A percentile compares a stretch with the other conserved stretches of the same genome.
Evolutionary conservation across 2,888 invertebrate species (phyloP).

Genomic region (Calameuta idolon): DNA sequence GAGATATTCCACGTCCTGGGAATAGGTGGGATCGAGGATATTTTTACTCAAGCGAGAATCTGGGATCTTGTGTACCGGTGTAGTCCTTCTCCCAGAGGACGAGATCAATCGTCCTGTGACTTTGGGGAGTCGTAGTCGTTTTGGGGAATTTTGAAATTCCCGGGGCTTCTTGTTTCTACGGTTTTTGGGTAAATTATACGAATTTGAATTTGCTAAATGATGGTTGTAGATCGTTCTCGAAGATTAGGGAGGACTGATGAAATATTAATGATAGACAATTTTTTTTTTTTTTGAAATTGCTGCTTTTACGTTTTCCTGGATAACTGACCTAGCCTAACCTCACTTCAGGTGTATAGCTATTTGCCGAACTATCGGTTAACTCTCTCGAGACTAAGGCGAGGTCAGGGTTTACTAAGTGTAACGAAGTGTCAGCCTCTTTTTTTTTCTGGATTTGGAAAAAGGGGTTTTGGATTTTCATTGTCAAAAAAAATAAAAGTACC

Average conservation of each 20-base stretch:
- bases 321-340: background rate
- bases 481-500: background rate
- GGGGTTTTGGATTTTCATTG: constrained; percentile 1
- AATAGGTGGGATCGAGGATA: constrained; percentile 5
- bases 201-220: background rate
- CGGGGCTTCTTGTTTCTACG: background rate
- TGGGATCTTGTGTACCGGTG: background rate
- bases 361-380: background rate
- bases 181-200: background rate
- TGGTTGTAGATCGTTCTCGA: background rate
- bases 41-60: background rate
- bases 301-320: background rate
- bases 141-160: background rate
- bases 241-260: background rate
- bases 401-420: background rate
- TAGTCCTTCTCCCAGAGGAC: background rate
- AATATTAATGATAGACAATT: background rate
- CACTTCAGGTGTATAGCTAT: background rate
- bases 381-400: background rate
- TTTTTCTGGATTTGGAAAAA: background rate
- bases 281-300: background rate
- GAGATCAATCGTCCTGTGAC: background rate
- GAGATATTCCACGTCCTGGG: constrained; percentile 6
- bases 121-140: background rate
- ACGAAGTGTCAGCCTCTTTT: background rate